phyloP scores from a whole-genome alignment of 2,113 vertebrate species.

The Sceloporus tristichus region DNA sequence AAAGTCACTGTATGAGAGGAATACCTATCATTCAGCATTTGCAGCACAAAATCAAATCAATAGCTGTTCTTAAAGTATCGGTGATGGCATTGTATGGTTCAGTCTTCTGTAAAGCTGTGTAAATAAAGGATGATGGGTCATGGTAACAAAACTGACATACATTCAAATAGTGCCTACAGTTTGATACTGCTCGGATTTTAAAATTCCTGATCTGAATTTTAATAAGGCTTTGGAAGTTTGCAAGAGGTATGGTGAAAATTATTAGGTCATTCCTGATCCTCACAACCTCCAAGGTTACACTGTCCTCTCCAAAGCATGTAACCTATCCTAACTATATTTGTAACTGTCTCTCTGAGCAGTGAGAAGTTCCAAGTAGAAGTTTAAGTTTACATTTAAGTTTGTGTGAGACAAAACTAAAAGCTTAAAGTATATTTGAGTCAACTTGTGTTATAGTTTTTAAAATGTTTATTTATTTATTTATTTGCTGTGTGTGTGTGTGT shows the following conservation, averaged over 20 bases:
- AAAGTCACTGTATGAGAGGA: neutral
- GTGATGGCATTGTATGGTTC: slow-evolving; percentile 3
- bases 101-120: neutral
- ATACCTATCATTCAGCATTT: neutral
- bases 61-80: neutral
- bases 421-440: neutral
- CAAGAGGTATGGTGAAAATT: slow-evolving; percentile 8
- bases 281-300: slow-evolving; percentile 4
- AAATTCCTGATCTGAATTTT: neutral
- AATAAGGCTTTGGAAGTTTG: neutral
- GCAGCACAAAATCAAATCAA: neutral
- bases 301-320: slow-evolving; percentile 11
- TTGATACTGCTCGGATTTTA: slow-evolving; percentile 3
- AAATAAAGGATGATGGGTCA: slow-evolving; percentile 6
- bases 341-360: neutral
- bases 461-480: neutral
- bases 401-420: neutral
- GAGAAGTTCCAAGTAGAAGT: neutral
- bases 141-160: neutral
- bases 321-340: neutral
- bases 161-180: neutral
- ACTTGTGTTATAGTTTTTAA: neutral
- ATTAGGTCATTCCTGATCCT: neutral
- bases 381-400: neutral
- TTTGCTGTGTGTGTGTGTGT: too few relatives aligned